Evolutionary conservation across 2,797 vertebrate species (phyloP).

Genomic region (Falco naumanni): DNA sequence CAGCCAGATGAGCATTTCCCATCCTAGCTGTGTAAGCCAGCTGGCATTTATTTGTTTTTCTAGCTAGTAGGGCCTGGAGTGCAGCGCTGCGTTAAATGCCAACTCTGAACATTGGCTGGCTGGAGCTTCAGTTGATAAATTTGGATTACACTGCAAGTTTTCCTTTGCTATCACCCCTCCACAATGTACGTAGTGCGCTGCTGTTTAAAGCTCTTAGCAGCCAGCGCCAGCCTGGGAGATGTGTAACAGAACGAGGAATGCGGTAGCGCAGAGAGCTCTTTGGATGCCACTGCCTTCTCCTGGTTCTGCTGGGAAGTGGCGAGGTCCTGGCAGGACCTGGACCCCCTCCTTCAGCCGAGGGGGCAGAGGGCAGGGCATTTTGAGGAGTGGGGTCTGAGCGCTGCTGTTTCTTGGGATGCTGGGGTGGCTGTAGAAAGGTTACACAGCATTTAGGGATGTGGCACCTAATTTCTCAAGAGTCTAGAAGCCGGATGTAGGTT

Average conservation of each 20-base stretch:
- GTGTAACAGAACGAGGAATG: background rate
- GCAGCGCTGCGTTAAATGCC: background rate
- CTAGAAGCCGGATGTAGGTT: background rate
- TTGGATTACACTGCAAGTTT: background rate
- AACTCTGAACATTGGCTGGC: background rate
- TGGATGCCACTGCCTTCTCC: background rate
- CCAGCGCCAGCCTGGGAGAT: background rate
- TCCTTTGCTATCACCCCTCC: background rate
- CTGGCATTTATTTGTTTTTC: slow-evolving; percentile 25
- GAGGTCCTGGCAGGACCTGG: background rate
- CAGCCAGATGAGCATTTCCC: background rate
- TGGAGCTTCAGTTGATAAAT: background rate
- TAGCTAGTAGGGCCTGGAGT: slow-evolving; percentile 14
- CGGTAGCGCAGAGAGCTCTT: background rate
- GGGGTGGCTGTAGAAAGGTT: background rate
- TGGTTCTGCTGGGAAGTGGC: background rate
- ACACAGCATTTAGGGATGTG: background rate
- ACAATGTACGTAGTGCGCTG: background rate
- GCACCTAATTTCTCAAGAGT: background rate
- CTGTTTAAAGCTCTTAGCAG: background rate
- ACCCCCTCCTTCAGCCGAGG: background rate
- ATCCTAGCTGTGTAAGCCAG: slow-evolving; percentile 13
- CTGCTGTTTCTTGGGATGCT: background rate
- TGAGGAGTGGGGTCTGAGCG: accelerated
- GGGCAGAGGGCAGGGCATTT: background rate